Conservation (phyloP, 2,888 invertebrate genomes). For the Tetrapedia diversipes region DNA sequence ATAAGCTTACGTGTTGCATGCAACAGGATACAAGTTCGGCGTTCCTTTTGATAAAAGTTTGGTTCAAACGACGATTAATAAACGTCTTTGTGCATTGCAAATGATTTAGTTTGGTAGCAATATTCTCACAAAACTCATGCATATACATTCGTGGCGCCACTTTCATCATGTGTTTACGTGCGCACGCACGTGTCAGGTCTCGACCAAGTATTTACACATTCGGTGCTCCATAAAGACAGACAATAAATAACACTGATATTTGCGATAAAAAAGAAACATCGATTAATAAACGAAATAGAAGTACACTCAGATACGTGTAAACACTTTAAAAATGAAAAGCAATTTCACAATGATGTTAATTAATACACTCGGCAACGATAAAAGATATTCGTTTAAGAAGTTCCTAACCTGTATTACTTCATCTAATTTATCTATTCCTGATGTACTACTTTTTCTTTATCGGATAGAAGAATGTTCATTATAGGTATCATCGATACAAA, state of each 20-base stretch:
- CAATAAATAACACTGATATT: constrained; percentile 2
- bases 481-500: not conserved
- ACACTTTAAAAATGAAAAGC: not conserved
- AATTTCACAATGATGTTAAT: not conserved
- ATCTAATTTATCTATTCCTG: not conserved
- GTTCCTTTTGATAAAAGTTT: not conserved
- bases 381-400: not conserved
- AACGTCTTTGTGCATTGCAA: not conserved
- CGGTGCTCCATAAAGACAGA: not conserved
- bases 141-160: too few relatives aligned
- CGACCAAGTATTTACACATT: not conserved
- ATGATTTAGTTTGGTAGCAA: not conserved
- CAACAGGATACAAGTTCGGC: constrained; percentile 19
- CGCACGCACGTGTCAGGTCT: not conserved
- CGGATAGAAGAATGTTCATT: not conserved
- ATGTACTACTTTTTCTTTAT: not conserved
- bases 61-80: not conserved
- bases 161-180: not conserved
- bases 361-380: too few relatives aligned
- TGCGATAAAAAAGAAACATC: too few relatives aligned
- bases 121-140: not conserved
- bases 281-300: not conserved
- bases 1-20: constrained; percentile 37
- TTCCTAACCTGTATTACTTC: not conserved
- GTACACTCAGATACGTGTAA: too few relatives aligned